Base-by-base conservation (phyloP, 2,888 invertebrate species). In the Hetaerina titia region DNA sequence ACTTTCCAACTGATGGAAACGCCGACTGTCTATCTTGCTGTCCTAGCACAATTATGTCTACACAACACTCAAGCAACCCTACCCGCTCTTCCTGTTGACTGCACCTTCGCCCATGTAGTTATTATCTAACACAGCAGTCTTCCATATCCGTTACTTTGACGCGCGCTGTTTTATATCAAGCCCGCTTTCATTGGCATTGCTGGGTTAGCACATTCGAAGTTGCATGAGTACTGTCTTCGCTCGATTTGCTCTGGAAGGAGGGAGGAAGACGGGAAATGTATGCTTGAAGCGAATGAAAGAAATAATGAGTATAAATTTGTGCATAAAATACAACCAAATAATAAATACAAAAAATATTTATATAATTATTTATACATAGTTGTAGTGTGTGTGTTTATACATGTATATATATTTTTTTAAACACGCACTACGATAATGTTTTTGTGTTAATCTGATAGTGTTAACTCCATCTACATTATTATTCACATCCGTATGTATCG, bases 51-150 rank as follows among this genome's bases (percentile, higher is more conserved):
- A 92, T 69, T 56, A n/a, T 5, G 15, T 22, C 60, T 56, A 64
- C 22, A 1, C 74, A 74, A 92, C 64, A 56, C 92, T 63, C 69
- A 25, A n/a, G 92, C 64, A 92, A 92, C 92, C 69, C 69, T 69
- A 92, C 74, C 92, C 69, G 56, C 92, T 92, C 92, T 92, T 92
- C 92, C 90, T 90, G 90, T 64, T 60, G 89, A 57, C 57, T 89
- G 57, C 63, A 90, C 90, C 25, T 64, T 64, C 90, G 8, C 22
- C 90, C 64, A 7, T 56, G 92, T 69, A n/a, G 69, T 92, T 92
- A 92, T 92, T 92, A 92, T 92, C 92, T 69, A 90, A 92, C 69
- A 56, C 92, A 31, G 69, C 45, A 63, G 25, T 63, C 90, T 60
- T 63, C 63, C 22, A 90, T 90, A 90, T 90, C 92, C 69, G 69